Conservation (phyloP, 1,140 invertebrate species). For the Drosophila azteca region DNA sequence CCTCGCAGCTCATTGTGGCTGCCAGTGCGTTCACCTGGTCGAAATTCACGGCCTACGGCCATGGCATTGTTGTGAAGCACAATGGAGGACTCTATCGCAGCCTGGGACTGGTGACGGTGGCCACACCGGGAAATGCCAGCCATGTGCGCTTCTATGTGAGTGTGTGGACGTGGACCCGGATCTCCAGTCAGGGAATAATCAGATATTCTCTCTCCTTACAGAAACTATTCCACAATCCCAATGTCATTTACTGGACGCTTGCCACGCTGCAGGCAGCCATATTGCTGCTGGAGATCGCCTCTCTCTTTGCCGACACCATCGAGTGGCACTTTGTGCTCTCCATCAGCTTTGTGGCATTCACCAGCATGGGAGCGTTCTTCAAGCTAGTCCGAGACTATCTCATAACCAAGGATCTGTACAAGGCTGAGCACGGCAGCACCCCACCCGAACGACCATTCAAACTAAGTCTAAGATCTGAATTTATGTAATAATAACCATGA, state of each 20-base stretch:
- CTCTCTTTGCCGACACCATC: slow-evolving; percentile 88
- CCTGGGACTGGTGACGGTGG: slow-evolving; percentile 89
- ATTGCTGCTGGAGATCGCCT: slow-evolving; percentile 90
- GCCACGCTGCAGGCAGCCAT: slow-evolving; percentile 90
- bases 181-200: background rate
- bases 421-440: slow-evolving; percentile 87
- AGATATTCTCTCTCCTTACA: slow-evolving; percentile 84
- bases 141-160: slow-evolving; percentile 94
- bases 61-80: slow-evolving; percentile 92
- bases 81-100: slow-evolving; percentile 92
- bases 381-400: slow-evolving; percentile 94
- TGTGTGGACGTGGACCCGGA: slow-evolving; percentile 71
- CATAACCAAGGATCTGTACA: slow-evolving; percentile 92
- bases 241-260: slow-evolving; percentile 89
- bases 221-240: slow-evolving; percentile 95
- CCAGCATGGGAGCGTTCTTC: slow-evolving; percentile 96
- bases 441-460: slow-evolving; percentile 34
- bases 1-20: slow-evolving; percentile 55
- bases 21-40: slow-evolving; percentile 86
- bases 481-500: slow-evolving; percentile 32
- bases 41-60: slow-evolving; percentile 89
- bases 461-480: slow-evolving; percentile 39
- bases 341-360: slow-evolving; percentile 92
- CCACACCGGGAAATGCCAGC: slow-evolving; percentile 92
- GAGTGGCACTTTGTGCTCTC: slow-evolving; percentile 97